Base-by-base conservation (phyloP, 2,113 vertebrate genomes). In the Recurvirostra avosetta region DNA sequence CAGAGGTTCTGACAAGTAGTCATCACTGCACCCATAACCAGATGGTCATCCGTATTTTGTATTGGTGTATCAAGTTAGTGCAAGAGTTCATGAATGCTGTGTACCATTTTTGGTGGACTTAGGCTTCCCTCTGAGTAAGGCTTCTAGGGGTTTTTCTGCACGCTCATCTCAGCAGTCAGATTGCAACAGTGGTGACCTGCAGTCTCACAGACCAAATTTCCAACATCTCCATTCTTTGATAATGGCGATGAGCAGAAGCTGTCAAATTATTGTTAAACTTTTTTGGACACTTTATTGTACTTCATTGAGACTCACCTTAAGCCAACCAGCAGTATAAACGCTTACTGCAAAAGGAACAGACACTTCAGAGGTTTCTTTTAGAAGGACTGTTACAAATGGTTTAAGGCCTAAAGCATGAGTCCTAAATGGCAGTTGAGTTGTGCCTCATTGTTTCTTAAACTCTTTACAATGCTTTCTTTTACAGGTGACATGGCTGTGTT, bases 331-430 rank as follows among this genome's bases (percentile, higher is more conserved):
- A 66, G 83, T 45, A 56, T 30, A 27, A 77, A 66, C 17, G 20
- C 40, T 68, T 52, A 20, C 85, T 94, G 96, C 88, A 55, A 71
- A 78, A 92, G 94, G 94, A 94, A 62, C 73, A 91, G 96, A 76
- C 22, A 5, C 79, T 96, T 96, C 92, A 93, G 97, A 97, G 96
- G 97, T 95, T 96, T 94, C 73, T 95, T 97, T 97, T 97, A 65
- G 97, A 97, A 97, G 97, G 97, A 98, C 97, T 98, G 97, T 98
- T 95, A 91, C 96, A 96, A 96, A 95, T 92, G 94, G 83, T 88
- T 97, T 97, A 95, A 98, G 97, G 97, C 98, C 97, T 98, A 97
- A 97, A 98, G 98, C 98, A 98, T 98, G 98, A 98, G 98, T 99
- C 97, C 79, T 98, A 97, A 92, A 95, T 97, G 96, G 97, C 98